Base-by-base conservation (phyloP, 2,888 invertebrate genomes). In the Melieria picta region DNA sequence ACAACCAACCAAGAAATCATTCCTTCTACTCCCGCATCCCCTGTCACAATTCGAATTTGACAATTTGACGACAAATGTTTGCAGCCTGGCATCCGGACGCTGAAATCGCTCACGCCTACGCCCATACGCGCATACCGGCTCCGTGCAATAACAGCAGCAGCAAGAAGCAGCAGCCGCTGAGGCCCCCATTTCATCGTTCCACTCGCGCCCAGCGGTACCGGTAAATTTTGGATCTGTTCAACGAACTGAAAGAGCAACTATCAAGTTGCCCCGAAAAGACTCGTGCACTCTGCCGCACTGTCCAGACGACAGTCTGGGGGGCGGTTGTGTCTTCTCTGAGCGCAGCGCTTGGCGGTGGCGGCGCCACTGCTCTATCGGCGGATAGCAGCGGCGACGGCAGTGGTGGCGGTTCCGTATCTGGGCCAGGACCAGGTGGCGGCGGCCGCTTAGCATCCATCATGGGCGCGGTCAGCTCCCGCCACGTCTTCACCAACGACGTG, bases 221-320 rank as follows among this genome's bases (percentile, higher is more conserved):
- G 58, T 75, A 72, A 78, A 78, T 74, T 85, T 86, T 86, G 86
- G 86, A 86, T 84, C 83, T 86, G 79, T 82, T 86, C 79, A 83
- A 81, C 80, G 83, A 82, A 78, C 75, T 86, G 74, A 85, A 82
- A 82, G 85, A 83, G 85, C 86, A 86, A 86, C 86, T 86, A 74
- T 83, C 84, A 80, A 86, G 86, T 86, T 86, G 86, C 86, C 85
- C 85, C 75, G 84, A 85, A 79, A 85, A 84, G 78, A 82, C 84
- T 72, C 80, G 81, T 66, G 78, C 80, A 74, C 80, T 85, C 75
- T 85, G 84, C 76, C 84, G 84, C 77, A 81, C 84, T 83, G 84
- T 79, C 73, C 77, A 79, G 74, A 77, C 78, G 69, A 77, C 77
- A 77, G 77, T 83, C 80, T 83, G 83, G 83, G 84, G 83, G 76